Conservation (phyloP, 2,113 vertebrate species). For the Silurus meridionalis region DNA sequence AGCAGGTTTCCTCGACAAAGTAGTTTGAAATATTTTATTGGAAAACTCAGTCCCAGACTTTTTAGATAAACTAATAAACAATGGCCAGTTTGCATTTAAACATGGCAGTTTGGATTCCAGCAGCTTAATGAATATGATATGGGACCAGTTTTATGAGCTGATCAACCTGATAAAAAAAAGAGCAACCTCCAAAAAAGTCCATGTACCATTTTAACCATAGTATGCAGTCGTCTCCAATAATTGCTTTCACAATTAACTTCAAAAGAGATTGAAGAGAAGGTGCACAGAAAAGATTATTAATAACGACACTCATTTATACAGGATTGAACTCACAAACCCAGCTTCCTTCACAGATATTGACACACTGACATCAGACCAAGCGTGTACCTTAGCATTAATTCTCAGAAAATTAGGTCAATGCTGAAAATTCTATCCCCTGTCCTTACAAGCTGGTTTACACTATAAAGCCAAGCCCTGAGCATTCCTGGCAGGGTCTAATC, state of each 20-base stretch:
- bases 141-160: background rate
- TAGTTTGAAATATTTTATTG: background rate
- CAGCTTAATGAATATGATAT: background rate
- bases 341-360: background rate
- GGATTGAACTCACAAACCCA: background rate
- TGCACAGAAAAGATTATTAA: background rate
- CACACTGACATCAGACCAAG: background rate
- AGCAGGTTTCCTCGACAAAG: background rate
- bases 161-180: background rate
- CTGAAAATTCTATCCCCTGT: background rate
- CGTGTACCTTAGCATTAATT: no score
- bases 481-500: background rate
- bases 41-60: background rate
- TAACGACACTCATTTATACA: background rate
- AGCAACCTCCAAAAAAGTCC: background rate
- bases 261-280: background rate
- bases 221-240: background rate
- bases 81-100: no score
- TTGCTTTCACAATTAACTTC: background rate
- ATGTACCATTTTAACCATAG: background rate
- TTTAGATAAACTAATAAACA: background rate
- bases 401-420: background rate
- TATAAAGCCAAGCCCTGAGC: background rate
- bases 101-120: background rate
- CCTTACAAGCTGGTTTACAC: background rate